Percentiles rank a stretch among this genome's conserved stretches.
Evolutionary conservation across 2,797 vertebrate genomes (phyloP).

Genomic region (Ispidina lecontei): DNA sequence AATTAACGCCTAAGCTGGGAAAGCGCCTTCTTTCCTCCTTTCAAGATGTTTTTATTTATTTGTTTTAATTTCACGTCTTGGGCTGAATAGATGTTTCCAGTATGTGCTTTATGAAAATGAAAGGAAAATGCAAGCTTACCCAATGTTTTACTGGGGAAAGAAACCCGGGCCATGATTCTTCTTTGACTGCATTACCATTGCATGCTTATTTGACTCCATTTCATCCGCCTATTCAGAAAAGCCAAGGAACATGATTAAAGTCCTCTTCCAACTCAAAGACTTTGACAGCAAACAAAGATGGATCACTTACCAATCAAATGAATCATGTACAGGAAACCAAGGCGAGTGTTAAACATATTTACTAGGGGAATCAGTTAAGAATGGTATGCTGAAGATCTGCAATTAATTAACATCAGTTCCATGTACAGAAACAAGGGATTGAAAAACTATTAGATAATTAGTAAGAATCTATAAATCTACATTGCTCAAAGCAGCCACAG

Average conservation of each 20-base stretch:
- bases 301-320: slow-evolving; percentile 23
- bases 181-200: background rate
- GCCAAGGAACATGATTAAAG: slow-evolving; percentile 38
- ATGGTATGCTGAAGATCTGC: slow-evolving; percentile 25
- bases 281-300: slow-evolving; percentile 54
- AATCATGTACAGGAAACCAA: slow-evolving; percentile 68
- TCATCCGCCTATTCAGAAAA: slow-evolving; percentile 28
- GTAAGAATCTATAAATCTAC: slow-evolving; percentile 28
- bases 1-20: slow-evolving; percentile 57
- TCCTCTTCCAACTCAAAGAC: slow-evolving; percentile 29
- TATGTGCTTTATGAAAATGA: slow-evolving; percentile 36
- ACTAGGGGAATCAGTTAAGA: slow-evolving; percentile 51
- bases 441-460: slow-evolving; percentile 54
- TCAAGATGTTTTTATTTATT: slow-evolving; percentile 53
- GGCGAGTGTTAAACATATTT: slow-evolving; percentile 60
- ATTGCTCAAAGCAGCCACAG: slow-evolving; percentile 35
- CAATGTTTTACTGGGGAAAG: slow-evolving; percentile 31
- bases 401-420: slow-evolving; percentile 46
- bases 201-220: slow-evolving; percentile 21
- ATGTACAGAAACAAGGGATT: slow-evolving; percentile 12
- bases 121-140: slow-evolving; percentile 43
- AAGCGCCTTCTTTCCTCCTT: slow-evolving; percentile 55
- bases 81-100: slow-evolving; percentile 32
- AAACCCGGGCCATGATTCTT: background rate
- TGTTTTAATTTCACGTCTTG: slow-evolving; percentile 51